Conservation (phyloP, 2,797 vertebrate genomes). For the Odontamblyopus rebecca region DNA sequence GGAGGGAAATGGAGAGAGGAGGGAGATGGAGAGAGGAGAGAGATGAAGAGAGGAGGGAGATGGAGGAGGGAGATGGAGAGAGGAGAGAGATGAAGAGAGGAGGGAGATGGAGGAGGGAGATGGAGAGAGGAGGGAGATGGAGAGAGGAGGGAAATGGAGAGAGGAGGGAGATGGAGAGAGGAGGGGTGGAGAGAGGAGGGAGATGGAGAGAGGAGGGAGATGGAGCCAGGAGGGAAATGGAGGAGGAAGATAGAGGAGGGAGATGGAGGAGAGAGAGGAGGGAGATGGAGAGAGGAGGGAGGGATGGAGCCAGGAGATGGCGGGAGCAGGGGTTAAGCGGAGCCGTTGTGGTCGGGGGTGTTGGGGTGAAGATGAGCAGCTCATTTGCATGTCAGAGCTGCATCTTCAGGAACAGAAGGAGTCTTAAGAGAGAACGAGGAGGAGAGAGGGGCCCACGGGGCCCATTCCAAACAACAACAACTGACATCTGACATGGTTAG, state of each 20-base stretch:
- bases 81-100: no score
- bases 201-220: background rate
- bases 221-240: no score
- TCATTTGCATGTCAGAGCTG: constrained; percentile 6
- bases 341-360: background rate
- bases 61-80: no score
- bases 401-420: background rate
- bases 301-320: background rate
- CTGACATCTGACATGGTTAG: background rate
- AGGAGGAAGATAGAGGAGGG: no score
- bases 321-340: background rate
- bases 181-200: no score
- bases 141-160: background rate
- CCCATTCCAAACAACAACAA: background rate
- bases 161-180: background rate
- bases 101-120: background rate
- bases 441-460: background rate
- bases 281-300: background rate
- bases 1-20: no score
- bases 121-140: background rate
- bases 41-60: no score
- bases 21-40: no score
- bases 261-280: no score
- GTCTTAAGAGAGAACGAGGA: background rate
- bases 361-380: background rate